Evolutionary conservation across 2,888 invertebrate genomes (phyloP).

Genomic region (Taphrorychus bicolor): DNA sequence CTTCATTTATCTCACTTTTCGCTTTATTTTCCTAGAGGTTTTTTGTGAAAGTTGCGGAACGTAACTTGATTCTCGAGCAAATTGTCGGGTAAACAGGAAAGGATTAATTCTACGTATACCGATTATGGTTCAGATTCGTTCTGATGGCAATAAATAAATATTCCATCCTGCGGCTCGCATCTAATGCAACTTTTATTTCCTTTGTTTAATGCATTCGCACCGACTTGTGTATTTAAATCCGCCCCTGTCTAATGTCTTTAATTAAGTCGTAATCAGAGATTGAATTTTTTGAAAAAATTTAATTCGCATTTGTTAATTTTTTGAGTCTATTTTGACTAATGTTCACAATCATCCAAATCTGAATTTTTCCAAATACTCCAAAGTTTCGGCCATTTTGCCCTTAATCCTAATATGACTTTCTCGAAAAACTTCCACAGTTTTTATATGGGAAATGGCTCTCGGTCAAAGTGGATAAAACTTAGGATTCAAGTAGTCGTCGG

Average conservation of each 20-base stretch:
- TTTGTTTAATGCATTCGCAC: background rate
- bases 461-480: too few relatives aligned
- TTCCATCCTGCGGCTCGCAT: background rate
- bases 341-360: too few relatives aligned
- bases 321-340: too few relatives aligned
- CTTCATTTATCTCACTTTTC: constrained; percentile 27
- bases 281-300: too few relatives aligned
- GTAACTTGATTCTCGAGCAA: constrained; percentile 21
- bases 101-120: constrained; percentile 7
- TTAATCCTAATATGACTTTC: too few relatives aligned
- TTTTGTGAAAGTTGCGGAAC: constrained; percentile 35
- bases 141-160: background rate
- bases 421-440: too few relatives aligned
- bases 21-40: constrained; percentile 17
- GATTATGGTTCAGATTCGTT: background rate
- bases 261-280: too few relatives aligned
- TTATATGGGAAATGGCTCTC: too few relatives aligned
- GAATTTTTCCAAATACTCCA: too few relatives aligned
- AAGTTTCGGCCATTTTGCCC: too few relatives aligned
- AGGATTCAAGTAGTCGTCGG: too few relatives aligned
- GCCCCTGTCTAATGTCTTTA: constrained; percentile 22
- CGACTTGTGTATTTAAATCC: constrained; percentile 11
- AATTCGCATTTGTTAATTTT: too few relatives aligned
- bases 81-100: constrained; percentile 19
- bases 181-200: background rate